phyloP scores from a whole-genome alignment of 2,888 invertebrate genomes.

The Agonopterix arenella region DNA sequence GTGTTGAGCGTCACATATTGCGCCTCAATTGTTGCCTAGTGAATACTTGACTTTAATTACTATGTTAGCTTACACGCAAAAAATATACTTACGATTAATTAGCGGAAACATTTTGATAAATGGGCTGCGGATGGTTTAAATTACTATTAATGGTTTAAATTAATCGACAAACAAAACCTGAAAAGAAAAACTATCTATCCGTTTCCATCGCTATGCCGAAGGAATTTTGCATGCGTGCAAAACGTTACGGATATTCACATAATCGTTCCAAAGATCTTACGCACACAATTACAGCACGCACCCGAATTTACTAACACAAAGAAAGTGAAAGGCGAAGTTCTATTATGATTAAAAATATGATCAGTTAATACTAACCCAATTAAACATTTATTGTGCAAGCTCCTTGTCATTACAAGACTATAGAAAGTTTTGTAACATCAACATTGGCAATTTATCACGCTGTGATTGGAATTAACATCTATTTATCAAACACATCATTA shows the following conservation, averaged over 20 bases:
- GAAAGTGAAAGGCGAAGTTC: conserved; percentile 59
- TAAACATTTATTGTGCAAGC: conserved; percentile 63
- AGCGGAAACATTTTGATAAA: no score
- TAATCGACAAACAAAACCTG: neutral
- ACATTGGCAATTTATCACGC: conserved; percentile 50
- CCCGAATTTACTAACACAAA: conserved; percentile 41
- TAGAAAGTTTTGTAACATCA: conserved; percentile 50
- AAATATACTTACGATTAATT: no score
- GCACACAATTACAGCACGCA: conserved; percentile 21
- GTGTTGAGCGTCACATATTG: no score
- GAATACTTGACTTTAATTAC: no score
- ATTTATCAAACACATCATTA: conserved; percentile 58
- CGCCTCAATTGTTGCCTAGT: no score
- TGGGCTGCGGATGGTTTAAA: no score
- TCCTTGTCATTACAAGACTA: conserved; percentile 48
- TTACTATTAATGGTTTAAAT: no score
- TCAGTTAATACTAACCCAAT: conserved; percentile 61
- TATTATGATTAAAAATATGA: conserved; percentile 58
- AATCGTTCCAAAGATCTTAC: conserved; percentile 15
- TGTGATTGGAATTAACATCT: conserved; percentile 40
- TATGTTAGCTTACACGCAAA: no score
- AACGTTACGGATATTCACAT: conserved; percentile 6
- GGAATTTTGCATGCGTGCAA: conserved; percentile 6
- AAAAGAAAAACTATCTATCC: no score
- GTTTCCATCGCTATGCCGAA: conserved; percentile 1